Percentiles rank a stretch among this genome's conserved stretches.
These are phyloP conservation scores for Xenus cinereus DNA, from an alignment of 2,113 vertebrate genomes.

Conservation along the genomic window DNA sequence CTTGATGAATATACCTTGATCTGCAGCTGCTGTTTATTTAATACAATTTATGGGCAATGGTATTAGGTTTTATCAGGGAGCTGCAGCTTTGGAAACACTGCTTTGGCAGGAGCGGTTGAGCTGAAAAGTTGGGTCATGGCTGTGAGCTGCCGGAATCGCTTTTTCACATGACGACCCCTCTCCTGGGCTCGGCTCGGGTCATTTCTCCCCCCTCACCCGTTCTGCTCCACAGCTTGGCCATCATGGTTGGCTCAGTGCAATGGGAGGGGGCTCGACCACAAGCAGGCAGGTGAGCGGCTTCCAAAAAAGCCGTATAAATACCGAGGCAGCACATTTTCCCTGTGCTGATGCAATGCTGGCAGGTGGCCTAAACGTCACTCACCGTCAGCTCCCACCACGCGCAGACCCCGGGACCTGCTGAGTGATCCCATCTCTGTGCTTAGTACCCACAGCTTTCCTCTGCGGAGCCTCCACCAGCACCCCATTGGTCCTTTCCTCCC, in stretches of 20 bases:
- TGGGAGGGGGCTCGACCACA: neutral
- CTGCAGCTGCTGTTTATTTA: slow-evolving; percentile 70
- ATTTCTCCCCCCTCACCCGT: neutral
- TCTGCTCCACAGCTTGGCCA: neutral
- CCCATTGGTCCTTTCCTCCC: fast-evolving
- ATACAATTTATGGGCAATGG: slow-evolving; percentile 61
- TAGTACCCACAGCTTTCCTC: neutral
- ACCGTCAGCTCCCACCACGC: fast-evolving
- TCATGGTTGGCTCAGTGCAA: neutral
- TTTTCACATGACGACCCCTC: neutral
- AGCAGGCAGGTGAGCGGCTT: neutral
- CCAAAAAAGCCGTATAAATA: neutral
- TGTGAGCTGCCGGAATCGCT: neutral
- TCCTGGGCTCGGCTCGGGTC: neutral
- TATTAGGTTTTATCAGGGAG: slow-evolving; percentile 69
- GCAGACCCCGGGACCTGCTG: neutral
- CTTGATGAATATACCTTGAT: slow-evolving; percentile 68
- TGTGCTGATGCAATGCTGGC: slow-evolving; percentile 10
- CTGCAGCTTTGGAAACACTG: slow-evolving; percentile 55
- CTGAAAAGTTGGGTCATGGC: slow-evolving; percentile 28
- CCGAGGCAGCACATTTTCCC: neutral
- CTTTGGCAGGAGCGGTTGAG: slow-evolving; percentile 46
- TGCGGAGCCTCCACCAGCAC: neutral
- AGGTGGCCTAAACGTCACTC: neutral
- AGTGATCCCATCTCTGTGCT: neutral